Conservation (phyloP, 2,113 vertebrate genomes). For the Neogale vison region DNA sequence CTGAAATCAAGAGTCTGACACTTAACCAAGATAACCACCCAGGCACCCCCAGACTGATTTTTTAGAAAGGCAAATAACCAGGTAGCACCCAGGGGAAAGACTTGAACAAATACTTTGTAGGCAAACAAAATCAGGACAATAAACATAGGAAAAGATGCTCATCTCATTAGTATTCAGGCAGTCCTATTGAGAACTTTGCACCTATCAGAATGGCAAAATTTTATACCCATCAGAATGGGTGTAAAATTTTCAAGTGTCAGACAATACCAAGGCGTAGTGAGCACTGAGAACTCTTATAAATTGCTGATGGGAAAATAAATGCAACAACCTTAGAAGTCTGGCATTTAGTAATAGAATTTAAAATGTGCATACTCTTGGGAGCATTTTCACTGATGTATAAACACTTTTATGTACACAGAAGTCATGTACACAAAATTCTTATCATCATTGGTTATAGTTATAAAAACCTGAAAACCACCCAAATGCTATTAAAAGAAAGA, state of each 20-base stretch:
- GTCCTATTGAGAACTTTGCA: background rate
- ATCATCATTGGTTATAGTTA: background rate
- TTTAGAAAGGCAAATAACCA: background rate
- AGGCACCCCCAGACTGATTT: background rate
- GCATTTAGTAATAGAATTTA: background rate
- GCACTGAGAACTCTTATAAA: background rate
- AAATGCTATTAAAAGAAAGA: constrained; percentile 1
- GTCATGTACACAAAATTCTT: background rate
- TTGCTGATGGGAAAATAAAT: background rate
- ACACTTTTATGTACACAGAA: background rate
- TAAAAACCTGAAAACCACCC: background rate
- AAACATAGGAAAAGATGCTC: background rate
- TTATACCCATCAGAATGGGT: background rate
- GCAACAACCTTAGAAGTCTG: background rate
- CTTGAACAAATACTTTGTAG: background rate
- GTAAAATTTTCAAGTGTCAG: background rate
- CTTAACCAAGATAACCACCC: background rate
- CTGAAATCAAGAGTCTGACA: background rate
- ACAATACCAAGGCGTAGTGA: background rate
- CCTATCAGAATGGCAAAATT: background rate
- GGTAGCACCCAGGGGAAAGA: background rate
- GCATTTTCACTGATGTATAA: background rate
- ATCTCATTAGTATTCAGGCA: background rate
- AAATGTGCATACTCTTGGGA: background rate
- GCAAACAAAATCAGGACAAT: background rate